These are phyloP conservation scores for Odontothrips loti DNA, from an alignment of 2,888 invertebrate genomes.

Conservation along the genomic window DNA sequence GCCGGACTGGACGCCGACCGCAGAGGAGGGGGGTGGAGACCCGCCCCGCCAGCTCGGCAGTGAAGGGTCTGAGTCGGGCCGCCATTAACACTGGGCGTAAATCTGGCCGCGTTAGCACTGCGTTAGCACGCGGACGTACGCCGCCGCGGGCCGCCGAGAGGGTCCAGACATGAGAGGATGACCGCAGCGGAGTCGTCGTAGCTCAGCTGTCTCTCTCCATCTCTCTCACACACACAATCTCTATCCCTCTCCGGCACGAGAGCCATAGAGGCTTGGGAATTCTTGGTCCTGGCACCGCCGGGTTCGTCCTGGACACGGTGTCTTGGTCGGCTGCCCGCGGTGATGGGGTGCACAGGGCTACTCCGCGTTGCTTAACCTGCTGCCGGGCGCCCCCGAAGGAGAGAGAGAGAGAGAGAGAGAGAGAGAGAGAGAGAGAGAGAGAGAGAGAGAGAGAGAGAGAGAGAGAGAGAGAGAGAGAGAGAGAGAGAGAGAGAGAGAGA, in stretches of 20 bases:
- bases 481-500: too few species aligned
- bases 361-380: too few species aligned
- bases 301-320: background rate
- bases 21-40: background rate
- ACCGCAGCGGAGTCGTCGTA: background rate
- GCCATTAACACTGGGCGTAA: constrained; percentile 11
- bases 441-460: too few species aligned
- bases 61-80: background rate
- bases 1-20: background rate
- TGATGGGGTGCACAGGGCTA: background rate
- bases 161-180: background rate
- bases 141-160: background rate
- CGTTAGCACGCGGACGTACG: too few species aligned
- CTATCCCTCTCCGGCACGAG: background rate
- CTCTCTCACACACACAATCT: too few species aligned
- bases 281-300: background rate
- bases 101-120: constrained; percentile 3
- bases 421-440: too few species aligned
- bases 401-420: too few species aligned
- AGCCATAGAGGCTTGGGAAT: background rate
- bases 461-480: too few species aligned
- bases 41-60: background rate
- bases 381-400: too few species aligned
- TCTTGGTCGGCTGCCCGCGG: background rate
- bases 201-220: background rate